A percentile compares a stretch with the other conserved stretches of the same genome.
phyloP scores from a whole-genome alignment of 2,888 invertebrate species.

The Timema podura region DNA sequence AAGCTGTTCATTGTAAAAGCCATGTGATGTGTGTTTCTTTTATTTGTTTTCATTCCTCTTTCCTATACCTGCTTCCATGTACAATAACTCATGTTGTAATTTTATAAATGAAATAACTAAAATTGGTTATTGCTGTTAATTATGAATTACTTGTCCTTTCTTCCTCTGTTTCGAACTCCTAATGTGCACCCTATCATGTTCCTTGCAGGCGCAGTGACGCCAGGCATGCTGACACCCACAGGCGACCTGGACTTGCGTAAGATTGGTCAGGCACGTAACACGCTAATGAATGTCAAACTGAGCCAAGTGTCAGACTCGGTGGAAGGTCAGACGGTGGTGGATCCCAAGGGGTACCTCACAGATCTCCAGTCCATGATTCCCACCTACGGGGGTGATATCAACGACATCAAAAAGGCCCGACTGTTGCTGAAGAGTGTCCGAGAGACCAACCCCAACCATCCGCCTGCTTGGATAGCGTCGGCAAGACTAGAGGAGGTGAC shows the following conservation, averaged over 20 bases:
- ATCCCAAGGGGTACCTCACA: slow-evolving; percentile 99
- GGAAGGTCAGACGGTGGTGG: slow-evolving; percentile 97
- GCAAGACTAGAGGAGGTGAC: slow-evolving; percentile 97
- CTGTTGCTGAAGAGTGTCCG: slow-evolving; percentile 67
- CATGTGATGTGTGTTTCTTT: no score
- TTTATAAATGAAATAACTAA: no score
- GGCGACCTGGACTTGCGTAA: slow-evolving; percentile 94
- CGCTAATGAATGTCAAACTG: slow-evolving; percentile 97
- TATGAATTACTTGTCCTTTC: background rate
- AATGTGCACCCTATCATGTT: background rate
- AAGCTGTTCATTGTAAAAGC: no score
- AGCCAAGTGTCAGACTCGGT: slow-evolving; percentile 98
- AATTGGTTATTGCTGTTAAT: no score
- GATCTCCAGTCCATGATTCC: slow-evolving; percentile 99
- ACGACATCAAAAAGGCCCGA: slow-evolving; percentile 96
- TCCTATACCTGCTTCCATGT: no score
- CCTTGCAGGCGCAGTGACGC: slow-evolving; percentile 14
- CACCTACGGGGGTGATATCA: slow-evolving; percentile 95
- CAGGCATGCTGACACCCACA: slow-evolving; percentile 47
- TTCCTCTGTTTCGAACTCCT: background rate
- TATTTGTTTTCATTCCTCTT: no score
- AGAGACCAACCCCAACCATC: slow-evolving; percentile 96
- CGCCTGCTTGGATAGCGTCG: slow-evolving; percentile 99
- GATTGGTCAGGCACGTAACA: slow-evolving; percentile 98
- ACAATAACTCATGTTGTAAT: no score